phyloP scores from a whole-genome alignment of 2,113 vertebrate species.

The Tenebrosternarchus preto region DNA sequence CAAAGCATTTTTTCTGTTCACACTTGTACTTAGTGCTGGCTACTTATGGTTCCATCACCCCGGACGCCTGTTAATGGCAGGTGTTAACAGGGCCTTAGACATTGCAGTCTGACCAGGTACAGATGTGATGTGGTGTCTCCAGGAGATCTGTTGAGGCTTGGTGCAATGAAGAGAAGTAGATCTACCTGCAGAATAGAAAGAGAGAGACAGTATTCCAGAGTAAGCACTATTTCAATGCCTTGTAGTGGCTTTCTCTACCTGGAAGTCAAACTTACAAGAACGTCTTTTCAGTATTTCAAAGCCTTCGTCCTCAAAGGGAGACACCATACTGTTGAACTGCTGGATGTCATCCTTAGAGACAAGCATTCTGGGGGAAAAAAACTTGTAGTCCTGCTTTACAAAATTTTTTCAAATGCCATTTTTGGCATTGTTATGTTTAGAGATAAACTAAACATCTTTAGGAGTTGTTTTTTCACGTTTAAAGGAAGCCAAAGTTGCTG shows the following conservation, averaged over 20 bases:
- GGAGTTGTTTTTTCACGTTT: background rate
- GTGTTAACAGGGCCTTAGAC: too few species aligned
- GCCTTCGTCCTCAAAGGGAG: constrained; percentile 87
- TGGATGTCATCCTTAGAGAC: constrained; percentile 81
- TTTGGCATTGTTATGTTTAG: too few species aligned
- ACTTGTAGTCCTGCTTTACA: background rate
- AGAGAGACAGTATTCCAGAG: background rate
- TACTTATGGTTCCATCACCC: too few species aligned
- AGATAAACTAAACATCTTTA: background rate
- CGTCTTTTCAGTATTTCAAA: constrained; percentile 85
- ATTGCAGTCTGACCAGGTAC: constrained; percentile 79
- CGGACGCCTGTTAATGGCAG: too few species aligned
- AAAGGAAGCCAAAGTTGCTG: background rate
- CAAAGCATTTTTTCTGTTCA: too few species aligned
- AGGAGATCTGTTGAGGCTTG: constrained; percentile 77
- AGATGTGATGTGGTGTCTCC: constrained; percentile 88
- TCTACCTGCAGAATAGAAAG: constrained; percentile 64
- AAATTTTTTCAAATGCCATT: too few species aligned
- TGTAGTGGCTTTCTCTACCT: too few species aligned
- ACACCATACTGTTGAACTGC: constrained; percentile 89
- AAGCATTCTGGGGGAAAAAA: constrained; percentile 72
- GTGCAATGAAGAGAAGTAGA: constrained; percentile 84
- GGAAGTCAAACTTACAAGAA: constrained; percentile 71
- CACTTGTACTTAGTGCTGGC: too few species aligned
- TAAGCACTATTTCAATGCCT: background rate